A percentile compares a stretch with the other conserved stretches of the same genome.
phyloP scores from a whole-genome alignment of 2,113 vertebrate species.

The Rhinopomastus cyanomelas region DNA sequence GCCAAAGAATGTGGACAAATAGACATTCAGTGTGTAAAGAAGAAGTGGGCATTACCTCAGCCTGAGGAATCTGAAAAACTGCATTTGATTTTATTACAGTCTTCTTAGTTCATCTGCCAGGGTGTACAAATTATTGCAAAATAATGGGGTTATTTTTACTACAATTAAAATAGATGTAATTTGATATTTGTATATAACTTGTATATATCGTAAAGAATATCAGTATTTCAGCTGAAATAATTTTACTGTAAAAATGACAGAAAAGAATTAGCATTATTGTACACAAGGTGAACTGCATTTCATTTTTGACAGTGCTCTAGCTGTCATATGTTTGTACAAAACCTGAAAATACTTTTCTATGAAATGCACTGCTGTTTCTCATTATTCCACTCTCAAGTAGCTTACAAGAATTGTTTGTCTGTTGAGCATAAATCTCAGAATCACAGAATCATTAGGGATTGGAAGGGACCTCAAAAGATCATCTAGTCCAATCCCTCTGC shows the following conservation, averaged over 20 bases:
- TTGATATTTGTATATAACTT: not conserved
- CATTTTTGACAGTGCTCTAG: not conserved
- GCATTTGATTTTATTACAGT: conserved; percentile 65
- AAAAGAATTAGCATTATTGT: not conserved
- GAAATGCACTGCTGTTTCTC: not conserved
- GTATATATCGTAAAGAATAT: not conserved
- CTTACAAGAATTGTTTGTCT: not conserved
- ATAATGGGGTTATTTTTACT: not conserved
- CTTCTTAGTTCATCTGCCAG: conserved; percentile 13
- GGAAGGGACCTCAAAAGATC: too few species aligned
- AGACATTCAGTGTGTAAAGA: conserved; percentile 86
- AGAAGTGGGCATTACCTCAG: conserved; percentile 70
- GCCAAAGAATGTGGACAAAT: conserved; percentile 83
- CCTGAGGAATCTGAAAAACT: conserved; percentile 77
- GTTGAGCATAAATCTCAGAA: too few species aligned
- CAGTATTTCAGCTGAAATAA: not conserved
- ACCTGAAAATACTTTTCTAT: not conserved
- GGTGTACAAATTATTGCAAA: not conserved
- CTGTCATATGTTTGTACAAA: not conserved
- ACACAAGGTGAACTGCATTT: not conserved
- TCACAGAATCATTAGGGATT: too few species aligned
- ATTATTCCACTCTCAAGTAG: not conserved
- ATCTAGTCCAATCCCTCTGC: too few species aligned
- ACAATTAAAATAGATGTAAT: not conserved
- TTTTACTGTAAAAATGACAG: conserved; percentile 30